phyloP scores from a whole-genome alignment of 2,888 invertebrate genomes.

The Scotopteryx bipunctaria region DNA sequence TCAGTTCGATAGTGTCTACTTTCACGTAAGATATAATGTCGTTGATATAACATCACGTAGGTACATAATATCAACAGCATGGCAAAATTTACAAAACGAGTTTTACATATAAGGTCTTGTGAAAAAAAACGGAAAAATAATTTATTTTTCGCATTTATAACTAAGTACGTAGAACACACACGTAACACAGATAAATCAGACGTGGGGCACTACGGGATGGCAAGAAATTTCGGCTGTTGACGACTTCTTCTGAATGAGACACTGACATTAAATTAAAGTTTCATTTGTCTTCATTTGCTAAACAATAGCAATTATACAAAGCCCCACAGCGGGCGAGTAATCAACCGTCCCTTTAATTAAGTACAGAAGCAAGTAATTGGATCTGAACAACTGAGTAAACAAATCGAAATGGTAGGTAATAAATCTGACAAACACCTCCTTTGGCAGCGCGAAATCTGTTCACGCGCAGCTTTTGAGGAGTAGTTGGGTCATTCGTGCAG shows the following conservation, averaged over 20 bases:
- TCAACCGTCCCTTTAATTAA: slow-evolving; percentile 84
- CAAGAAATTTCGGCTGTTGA: slow-evolving; percentile 60
- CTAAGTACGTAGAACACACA: no score
- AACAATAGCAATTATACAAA: slow-evolving; percentile 84
- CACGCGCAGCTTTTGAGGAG: slow-evolving; percentile 46
- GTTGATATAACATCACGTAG: no score
- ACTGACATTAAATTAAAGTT: slow-evolving; percentile 83
- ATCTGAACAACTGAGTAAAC: slow-evolving; percentile 83
- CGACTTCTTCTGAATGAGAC: slow-evolving; percentile 77
- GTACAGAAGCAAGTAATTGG: slow-evolving; percentile 84
- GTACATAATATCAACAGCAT: no score
- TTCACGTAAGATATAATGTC: no score
- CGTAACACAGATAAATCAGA: no score
- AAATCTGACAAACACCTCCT: slow-evolving; percentile 81
- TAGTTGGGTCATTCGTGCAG: slow-evolving; percentile 40
- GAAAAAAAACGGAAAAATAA: no score
- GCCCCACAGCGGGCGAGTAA: slow-evolving; percentile 82
- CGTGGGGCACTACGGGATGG: no score
- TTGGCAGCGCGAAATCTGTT: slow-evolving; percentile 54
- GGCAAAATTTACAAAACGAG: no score
- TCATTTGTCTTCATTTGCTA: slow-evolving; percentile 84
- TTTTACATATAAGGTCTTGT: no score
- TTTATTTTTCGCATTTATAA: no score
- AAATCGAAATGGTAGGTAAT: slow-evolving; percentile 82
- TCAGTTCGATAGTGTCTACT: no score